Percentiles rank a stretch among this genome's conserved stretches.
These are phyloP conservation scores for Chirona hameri DNA, from an alignment of 2,888 invertebrate species.

Conservation along the genomic window DNA sequence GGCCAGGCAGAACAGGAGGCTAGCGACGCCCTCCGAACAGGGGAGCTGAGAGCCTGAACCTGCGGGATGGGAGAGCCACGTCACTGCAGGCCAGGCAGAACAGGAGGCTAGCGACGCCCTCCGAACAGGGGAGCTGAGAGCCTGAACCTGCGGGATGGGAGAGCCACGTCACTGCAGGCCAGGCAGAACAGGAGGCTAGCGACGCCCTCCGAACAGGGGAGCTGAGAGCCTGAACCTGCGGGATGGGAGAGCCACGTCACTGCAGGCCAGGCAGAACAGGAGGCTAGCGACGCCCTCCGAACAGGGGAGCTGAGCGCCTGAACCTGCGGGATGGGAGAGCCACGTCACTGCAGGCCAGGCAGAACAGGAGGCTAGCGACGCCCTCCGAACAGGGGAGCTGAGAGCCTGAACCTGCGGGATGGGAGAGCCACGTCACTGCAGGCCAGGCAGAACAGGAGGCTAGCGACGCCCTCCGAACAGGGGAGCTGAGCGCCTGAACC, in stretches of 20 bases:
- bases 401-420: conserved; percentile 67
- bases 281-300: conserved; percentile 24
- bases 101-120: conserved; percentile 2
- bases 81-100: not conserved
- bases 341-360: not conserved
- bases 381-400: too few species aligned
- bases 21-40: not conserved
- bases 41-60: too few species aligned
- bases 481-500: too few species aligned
- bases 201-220: too few species aligned
- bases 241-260: not conserved
- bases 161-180: not conserved
- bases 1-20: not conserved
- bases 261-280: not conserved
- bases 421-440: not conserved
- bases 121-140: too few species aligned
- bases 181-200: conserved; percentile 12
- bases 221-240: conserved; percentile 76
- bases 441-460: not conserved
- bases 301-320: too few species aligned
- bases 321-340: conserved; percentile 51
- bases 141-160: conserved; percentile 63
- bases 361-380: conserved; percentile 9
- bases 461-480: not conserved
- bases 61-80: conserved; percentile 39